Base-by-base conservation (phyloP, 2,113 vertebrate species). In the Ginglymostoma cirratum region DNA sequence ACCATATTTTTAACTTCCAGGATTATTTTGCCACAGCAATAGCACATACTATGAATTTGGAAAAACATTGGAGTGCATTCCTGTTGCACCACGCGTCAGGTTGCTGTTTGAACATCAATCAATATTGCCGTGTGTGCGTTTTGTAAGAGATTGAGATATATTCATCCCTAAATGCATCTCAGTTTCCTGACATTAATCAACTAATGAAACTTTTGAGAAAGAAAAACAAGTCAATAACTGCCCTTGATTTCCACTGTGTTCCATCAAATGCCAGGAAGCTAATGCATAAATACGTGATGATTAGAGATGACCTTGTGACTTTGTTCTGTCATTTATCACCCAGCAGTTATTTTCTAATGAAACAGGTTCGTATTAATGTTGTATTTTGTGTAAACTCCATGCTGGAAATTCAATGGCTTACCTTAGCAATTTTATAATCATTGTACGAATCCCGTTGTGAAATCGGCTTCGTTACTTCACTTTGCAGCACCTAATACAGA, bases 281-380 rank as follows among this genome's bases (percentile, higher is more conserved):
- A 23, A 93, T 93, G 89, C 30, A 38, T 66, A 93, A 67, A 93
- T 65, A 93, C 8, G 19, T 38, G 34, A 66, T 93, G 15, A 93
- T 93, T 93, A 38, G 17, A 66, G 17, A 65, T 93, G 89, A 93
- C 89, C 89, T 93, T 65, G 89, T 66, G 52, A 92, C 15, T 34
- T n/a, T 15, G 61, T n/a, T 65, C 19, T 92, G 52, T 65, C 23
- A 92, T 34, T 65, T 65, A 66, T 65, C n/a, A 19, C 14, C 89
- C 5, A n/a, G 61, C 78, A 45, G 80, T 66, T 66, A 83, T 83
- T 87, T 87, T 52, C 24, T 52, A 87, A 27, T 24, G 48, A 87
- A 87, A 52, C 52, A 52, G 23, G 30, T 45, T 83, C 19, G 24
- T 21, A 48, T 86, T 80, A 92, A 66, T 93, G 21, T 93, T 38